phyloP scores from a whole-genome alignment of 2,113 vertebrate species.

The Eulacestoma nigropectus region DNA sequence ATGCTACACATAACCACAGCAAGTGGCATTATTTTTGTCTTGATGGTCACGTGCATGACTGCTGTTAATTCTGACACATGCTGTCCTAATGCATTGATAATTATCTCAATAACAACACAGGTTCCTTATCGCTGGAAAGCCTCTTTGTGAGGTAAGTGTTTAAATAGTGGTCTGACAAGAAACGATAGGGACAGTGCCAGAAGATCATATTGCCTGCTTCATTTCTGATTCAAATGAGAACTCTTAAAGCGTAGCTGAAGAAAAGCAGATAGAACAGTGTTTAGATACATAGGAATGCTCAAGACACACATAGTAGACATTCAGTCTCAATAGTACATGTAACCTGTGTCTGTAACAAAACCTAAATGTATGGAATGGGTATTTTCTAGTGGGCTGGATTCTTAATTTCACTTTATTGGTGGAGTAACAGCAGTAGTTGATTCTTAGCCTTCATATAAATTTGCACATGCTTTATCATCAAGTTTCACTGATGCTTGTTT shows the following conservation, averaged over 20 bases:
- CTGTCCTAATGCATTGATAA: background rate
- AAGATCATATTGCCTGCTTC: slow-evolving; percentile 25
- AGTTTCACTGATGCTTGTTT: background rate
- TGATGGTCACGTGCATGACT: background rate
- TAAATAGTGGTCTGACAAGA: slow-evolving; percentile 24
- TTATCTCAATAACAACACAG: background rate
- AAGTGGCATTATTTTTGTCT: background rate
- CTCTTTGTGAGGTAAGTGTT: background rate
- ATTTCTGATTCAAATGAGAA: slow-evolving; percentile 30
- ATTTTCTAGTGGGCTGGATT: background rate
- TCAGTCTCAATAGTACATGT: background rate
- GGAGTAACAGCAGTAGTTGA: background rate
- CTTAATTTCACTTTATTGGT: background rate
- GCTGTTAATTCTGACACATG: background rate
- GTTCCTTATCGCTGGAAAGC: background rate
- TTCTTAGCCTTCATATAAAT: background rate
- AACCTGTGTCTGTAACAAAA: background rate
- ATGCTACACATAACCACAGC: background rate
- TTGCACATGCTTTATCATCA: background rate
- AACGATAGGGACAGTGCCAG: slow-evolving; percentile 1
- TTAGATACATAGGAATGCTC: background rate
- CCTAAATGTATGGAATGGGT: background rate
- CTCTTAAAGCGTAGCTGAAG: background rate
- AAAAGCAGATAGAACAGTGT: background rate
- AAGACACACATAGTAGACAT: background rate